phyloP scores from a whole-genome alignment of 2,888 invertebrate genomes.

The Apotomis turbidana region DNA sequence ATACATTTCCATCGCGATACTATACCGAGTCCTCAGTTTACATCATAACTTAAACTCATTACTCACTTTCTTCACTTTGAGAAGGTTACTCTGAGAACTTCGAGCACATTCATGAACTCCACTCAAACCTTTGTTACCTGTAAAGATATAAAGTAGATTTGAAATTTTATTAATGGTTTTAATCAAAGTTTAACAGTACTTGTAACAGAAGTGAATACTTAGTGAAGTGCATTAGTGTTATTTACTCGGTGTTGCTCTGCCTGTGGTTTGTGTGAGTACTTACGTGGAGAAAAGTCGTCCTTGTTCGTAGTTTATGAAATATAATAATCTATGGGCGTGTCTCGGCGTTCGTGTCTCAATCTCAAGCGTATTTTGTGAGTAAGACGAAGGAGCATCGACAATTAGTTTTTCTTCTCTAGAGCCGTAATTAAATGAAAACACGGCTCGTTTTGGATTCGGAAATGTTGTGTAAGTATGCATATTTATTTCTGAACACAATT shows the following conservation, averaged over 20 bases:
- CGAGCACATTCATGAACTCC: not conserved
- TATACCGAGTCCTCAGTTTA: not conserved
- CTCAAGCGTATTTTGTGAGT: too few species aligned
- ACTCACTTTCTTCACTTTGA: slow-evolving; percentile 1
- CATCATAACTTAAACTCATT: not conserved
- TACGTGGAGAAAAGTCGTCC: too few species aligned
- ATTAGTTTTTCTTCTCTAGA: slow-evolving; percentile 4
- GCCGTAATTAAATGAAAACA: slow-evolving; percentile 19
- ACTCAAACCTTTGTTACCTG: not conserved
- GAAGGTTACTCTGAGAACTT: not conserved
- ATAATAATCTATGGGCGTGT: too few species aligned
- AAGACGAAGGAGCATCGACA: not conserved
- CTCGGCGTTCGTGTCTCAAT: too few species aligned
- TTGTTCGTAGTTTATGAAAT: too few species aligned
- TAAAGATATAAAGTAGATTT: not conserved
- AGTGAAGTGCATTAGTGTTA: too few species aligned
- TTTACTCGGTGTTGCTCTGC: too few species aligned
- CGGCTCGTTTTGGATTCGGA: not conserved
- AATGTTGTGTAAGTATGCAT: not conserved
- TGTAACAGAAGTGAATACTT: not conserved
- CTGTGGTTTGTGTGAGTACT: too few species aligned
- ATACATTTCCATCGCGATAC: not conserved
- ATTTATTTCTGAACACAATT: too few species aligned
- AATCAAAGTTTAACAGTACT: not conserved
- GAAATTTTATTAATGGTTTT: not conserved